These are phyloP conservation scores for Alligator sinensis DNA, from an alignment of 2,113 vertebrate species.

Conservation along the genomic window DNA sequence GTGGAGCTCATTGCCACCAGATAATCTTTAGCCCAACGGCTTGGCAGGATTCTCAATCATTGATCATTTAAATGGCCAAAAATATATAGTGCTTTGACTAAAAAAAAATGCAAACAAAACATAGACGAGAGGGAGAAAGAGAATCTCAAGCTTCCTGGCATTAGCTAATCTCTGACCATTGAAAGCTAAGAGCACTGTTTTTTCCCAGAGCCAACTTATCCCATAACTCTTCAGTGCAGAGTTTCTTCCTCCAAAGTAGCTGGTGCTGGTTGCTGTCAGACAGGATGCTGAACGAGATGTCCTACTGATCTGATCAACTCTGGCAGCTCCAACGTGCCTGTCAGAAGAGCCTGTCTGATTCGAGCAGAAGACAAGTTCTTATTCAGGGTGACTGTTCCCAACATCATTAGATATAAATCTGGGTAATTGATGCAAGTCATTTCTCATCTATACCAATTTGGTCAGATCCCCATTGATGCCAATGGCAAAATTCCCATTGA, in stretches of 20 bases:
- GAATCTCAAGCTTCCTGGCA: neutral
- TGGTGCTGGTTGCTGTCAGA: neutral
- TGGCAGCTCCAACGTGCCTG: neutral
- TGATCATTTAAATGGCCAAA: neutral
- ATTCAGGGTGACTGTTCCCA: neutral
- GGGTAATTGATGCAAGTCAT: neutral
- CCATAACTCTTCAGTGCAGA: neutral
- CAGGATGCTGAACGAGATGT: neutral
- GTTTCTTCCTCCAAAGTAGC: neutral
- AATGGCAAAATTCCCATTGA: neutral
- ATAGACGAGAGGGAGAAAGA: neutral
- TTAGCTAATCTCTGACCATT: neutral
- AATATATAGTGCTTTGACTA: neutral
- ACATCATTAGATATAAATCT: constrained; percentile 38
- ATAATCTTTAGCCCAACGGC: neutral
- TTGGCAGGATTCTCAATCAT: neutral
- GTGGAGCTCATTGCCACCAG: neutral
- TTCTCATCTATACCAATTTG: constrained; percentile 55
- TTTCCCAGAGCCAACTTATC: neutral
- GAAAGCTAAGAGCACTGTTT: neutral
- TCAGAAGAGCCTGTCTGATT: neutral
- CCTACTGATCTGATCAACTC: neutral
- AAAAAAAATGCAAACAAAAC: neutral
- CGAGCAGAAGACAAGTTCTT: neutral
- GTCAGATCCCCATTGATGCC: neutral